phyloP scores from a whole-genome alignment of 2,113 vertebrate genomes.

The Perca schrenkii region DNA sequence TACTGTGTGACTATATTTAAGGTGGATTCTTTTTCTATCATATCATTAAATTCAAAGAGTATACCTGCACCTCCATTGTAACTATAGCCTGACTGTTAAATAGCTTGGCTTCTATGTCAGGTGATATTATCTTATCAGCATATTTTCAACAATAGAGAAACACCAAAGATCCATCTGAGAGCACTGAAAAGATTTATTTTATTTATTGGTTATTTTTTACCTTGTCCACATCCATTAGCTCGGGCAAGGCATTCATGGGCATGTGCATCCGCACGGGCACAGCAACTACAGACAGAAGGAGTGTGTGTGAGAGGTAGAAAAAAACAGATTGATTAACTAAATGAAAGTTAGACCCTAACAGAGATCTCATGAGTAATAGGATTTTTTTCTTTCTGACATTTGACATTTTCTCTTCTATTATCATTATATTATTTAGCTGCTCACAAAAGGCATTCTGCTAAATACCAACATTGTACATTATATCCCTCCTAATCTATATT shows the following conservation, averaged over 20 bases:
- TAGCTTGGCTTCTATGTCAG: not conserved
- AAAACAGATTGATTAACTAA: not conserved
- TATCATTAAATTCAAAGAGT: not conserved
- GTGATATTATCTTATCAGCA: not conserved
- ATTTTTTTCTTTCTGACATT: not conserved
- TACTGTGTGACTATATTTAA: not conserved
- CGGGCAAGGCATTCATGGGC: constrained; percentile 26
- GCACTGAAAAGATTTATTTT: not conserved
- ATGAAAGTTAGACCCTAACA: not conserved
- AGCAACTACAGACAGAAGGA: constrained; percentile 28
- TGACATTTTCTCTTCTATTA: not conserved
- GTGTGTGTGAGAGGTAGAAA: not conserved
- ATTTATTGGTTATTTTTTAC: constrained; percentile 22
- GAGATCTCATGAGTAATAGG: not conserved
- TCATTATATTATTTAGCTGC: not conserved
- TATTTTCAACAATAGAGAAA: not conserved
- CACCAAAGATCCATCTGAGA: not conserved
- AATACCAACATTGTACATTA: not conserved
- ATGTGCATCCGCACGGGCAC: constrained; percentile 31
- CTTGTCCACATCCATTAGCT: not conserved
- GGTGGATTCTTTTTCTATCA: not conserved
- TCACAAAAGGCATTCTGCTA: not conserved
- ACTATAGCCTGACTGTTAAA: not conserved
- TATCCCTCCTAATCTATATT: not conserved
- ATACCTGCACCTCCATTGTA: not conserved